phyloP scores from a whole-genome alignment of 2,113 vertebrate species.

The Gadus macrocephalus region DNA sequence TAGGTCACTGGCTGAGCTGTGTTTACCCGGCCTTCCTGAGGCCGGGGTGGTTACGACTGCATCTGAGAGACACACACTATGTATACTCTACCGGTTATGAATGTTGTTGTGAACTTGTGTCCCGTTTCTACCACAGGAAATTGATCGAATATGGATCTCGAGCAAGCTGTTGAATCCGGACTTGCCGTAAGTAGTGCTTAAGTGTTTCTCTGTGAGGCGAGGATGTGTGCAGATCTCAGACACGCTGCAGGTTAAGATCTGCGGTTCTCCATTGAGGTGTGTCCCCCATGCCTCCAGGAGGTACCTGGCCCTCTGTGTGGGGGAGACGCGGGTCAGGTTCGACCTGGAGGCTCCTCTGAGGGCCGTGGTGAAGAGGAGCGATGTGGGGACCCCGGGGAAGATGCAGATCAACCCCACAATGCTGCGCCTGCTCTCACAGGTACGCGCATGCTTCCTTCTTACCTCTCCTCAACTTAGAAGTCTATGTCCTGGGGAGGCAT shows the following conservation, averaged over 20 bases:
- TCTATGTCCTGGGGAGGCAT: too few species aligned
- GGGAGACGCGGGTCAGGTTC: constrained; percentile 83
- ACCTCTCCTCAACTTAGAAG: too few species aligned
- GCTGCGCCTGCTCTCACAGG: constrained; percentile 85
- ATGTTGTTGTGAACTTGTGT: not conserved
- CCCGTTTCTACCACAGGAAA: constrained; percentile 77
- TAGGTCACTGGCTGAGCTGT: constrained; percentile 57
- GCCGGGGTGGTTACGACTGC: too few species aligned
- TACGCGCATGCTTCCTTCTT: constrained; percentile 48
- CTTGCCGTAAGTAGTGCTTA: constrained; percentile 81
- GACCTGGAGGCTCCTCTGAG: constrained; percentile 79
- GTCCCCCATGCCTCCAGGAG: constrained; percentile 66
- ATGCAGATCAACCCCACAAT: constrained; percentile 73
- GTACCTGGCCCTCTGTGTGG: constrained; percentile 89
- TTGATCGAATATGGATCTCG: constrained; percentile 92
- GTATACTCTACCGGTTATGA: too few species aligned
- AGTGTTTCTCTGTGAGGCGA: not conserved
- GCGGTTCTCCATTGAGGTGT: not conserved
- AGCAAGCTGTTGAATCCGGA: constrained; percentile 89
- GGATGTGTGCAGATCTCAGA: not conserved
- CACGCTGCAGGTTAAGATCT: not conserved
- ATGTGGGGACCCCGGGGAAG: constrained; percentile 53
- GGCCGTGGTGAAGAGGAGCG: constrained; percentile 33
- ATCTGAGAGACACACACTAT: too few species aligned
- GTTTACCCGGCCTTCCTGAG: too few species aligned